Percentiles rank a stretch among this genome's conserved stretches.
Conservation (phyloP, 2,888 invertebrate species). For the Andrena marginata region DNA sequence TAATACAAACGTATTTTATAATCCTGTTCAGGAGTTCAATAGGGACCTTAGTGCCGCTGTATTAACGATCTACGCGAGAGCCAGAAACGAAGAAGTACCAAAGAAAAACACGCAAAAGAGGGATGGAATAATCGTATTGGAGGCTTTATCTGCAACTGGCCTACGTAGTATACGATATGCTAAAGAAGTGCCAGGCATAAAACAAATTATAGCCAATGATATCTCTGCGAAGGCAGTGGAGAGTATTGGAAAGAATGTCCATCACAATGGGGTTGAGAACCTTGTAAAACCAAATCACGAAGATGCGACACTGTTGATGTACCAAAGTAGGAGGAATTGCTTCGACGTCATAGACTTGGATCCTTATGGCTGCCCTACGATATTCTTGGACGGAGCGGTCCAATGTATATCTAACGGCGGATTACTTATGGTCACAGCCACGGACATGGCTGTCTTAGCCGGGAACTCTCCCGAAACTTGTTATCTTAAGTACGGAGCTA, state of each 20-base stretch:
- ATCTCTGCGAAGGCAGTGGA: slow-evolving; percentile 93
- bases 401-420: slow-evolving; percentile 93
- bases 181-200: slow-evolving; percentile 94
- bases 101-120: not conserved
- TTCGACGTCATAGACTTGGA: slow-evolving; percentile 98
- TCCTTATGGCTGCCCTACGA: slow-evolving; percentile 98
- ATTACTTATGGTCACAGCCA: slow-evolving; percentile 96
- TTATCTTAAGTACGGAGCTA: slow-evolving; percentile 95
- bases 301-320: slow-evolving; percentile 97
- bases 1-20: slow-evolving; percentile 96
- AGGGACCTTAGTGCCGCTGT: slow-evolving; percentile 95
- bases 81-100: slow-evolving; percentile 82
- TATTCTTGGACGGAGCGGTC: slow-evolving; percentile 96
- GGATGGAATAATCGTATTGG: slow-evolving; percentile 90
- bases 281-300: slow-evolving; percentile 91
- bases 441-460: slow-evolving; percentile 98
- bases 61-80: slow-evolving; percentile 88
- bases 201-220: slow-evolving; percentile 96
- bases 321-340: slow-evolving; percentile 89
- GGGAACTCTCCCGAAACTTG: slow-evolving; percentile 98
- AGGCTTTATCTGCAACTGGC: slow-evolving; percentile 98
- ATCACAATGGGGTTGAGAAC: slow-evolving; percentile 90
- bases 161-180: slow-evolving; percentile 98
- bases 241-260: slow-evolving; percentile 93
- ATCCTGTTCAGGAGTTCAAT: slow-evolving; percentile 99